Evolutionary conservation across 2,888 invertebrate genomes (phyloP), one percentile per base, ranked within the genome.

Genomic region (Agrotis ipsilon): DNA sequence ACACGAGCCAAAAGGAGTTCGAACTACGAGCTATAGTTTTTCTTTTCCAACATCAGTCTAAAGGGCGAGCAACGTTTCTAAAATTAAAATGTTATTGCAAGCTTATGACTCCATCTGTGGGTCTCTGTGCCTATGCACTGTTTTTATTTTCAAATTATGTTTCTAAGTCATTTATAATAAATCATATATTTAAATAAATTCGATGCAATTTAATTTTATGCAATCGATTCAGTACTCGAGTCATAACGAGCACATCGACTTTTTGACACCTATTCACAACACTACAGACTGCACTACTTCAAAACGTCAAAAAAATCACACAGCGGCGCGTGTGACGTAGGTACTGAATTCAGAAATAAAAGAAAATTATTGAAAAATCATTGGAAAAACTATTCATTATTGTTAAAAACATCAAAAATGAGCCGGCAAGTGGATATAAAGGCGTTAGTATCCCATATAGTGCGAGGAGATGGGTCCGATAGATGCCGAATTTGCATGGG

Each of bases 401-500:
- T 54, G n/a, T 13, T 24, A 61, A 70, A 46, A 58, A 64, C 32
- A 55, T 43, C 48, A 32, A 91, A 81, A 83, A 96, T 95, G 95
- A 92, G 82, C 71, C 92, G 93, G 27, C 92, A 94, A 91, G 92
- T 96, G 51, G 93, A 96, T 78, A 86, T 96, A 49, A 96, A 94
- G 78, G 94, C 96, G 9, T 87, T 96, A 71, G 91, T 96, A 72
- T 95, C 96, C n/a, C 96, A 96, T 81, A 93, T 96, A 73, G 92
- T 96, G 39, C 89, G 91, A 72, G 95, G 96, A 76, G 96, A 96
- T 80, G 96, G 96, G 4, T 86, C 89, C 54, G 92, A 96, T 71
- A 94, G 91, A 91, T 96, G 96, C 82, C 89, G 96, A 84, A 96
- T 96, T 81, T 96, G 96, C 78, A 92, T 96, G 94, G 95, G 96